A percentile compares a stretch with the other conserved stretches of the same genome.
Conservation (phyloP, 2,113 vertebrate genomes). For the Ictalurus punctatus region DNA sequence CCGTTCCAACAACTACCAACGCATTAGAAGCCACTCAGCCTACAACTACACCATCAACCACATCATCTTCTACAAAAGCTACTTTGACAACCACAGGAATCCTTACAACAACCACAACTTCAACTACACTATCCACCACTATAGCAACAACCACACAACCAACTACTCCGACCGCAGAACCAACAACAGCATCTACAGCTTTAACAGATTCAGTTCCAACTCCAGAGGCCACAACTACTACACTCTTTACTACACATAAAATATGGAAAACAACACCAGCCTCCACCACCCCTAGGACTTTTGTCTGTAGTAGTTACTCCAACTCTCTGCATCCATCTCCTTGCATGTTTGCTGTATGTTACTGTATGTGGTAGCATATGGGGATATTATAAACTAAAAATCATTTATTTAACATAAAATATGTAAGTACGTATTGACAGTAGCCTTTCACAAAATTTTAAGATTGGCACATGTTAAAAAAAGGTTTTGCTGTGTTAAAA, state of each 20-base stretch:
- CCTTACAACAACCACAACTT: constrained; percentile 10
- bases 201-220: neutral
- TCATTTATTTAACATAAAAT: too few relatives aligned
- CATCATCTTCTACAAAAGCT: neutral
- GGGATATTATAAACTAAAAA: too few relatives aligned
- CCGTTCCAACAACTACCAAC: neutral
- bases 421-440: too few relatives aligned
- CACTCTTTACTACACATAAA: neutral
- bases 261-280: too few relatives aligned
- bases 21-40: neutral
- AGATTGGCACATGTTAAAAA: too few relatives aligned
- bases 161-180: neutral
- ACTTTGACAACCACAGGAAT: neutral
- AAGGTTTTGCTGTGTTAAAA: too few relatives aligned
- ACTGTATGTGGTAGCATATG: too few relatives aligned
- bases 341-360: too few relatives aligned
- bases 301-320: too few relatives aligned
- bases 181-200: constrained; percentile 37
- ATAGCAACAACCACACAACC: neutral
- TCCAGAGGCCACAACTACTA: constrained; percentile 25
- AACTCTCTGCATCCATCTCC: too few relatives aligned
- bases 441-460: too few relatives aligned
- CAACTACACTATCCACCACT: constrained; percentile 16
- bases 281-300: too few relatives aligned
- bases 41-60: constrained; percentile 23